Evolutionary conservation across 2,113 vertebrate genomes (phyloP).

Genomic region (Cinclus cinclus): DNA sequence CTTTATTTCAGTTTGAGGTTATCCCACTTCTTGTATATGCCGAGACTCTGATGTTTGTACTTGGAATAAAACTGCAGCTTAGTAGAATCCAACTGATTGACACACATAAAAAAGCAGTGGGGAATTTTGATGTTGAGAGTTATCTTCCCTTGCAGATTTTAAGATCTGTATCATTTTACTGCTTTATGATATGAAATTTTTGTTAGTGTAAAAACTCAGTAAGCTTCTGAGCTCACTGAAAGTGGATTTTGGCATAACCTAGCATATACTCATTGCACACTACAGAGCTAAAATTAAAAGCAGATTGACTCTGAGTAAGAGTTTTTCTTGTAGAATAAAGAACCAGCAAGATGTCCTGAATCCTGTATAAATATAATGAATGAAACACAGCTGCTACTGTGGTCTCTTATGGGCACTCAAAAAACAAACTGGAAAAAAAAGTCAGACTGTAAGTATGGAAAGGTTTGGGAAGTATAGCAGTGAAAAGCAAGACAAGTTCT

Average conservation of each 20-base stretch:
- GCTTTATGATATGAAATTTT: not conserved
- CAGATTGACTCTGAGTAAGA: not conserved
- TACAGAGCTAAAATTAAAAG: not conserved
- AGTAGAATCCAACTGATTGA: not conserved
- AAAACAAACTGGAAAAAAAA: not conserved
- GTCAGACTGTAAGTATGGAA: not conserved
- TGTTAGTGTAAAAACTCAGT: not conserved
- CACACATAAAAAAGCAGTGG: not conserved
- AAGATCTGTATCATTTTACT: not conserved
- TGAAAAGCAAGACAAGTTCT: not conserved
- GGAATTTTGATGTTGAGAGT: not conserved
- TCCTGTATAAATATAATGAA: not conserved
- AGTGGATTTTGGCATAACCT: not conserved
- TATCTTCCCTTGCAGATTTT: not conserved
- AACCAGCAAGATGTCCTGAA: not conserved
- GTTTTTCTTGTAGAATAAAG: not conserved
- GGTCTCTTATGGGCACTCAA: not conserved
- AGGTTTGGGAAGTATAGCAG: not conserved
- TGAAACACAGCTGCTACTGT: not conserved
- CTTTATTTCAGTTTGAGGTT: not conserved
- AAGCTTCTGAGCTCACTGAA: not conserved
- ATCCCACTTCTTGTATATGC: not conserved
- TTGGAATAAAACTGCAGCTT: not conserved
- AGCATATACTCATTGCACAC: accelerated
- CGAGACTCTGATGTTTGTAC: not conserved